Percentiles rank a stretch among this genome's conserved stretches.
Evolutionary conservation across 2,113 vertebrate species (phyloP).

Genomic region (Rhagologus leucostigma): DNA sequence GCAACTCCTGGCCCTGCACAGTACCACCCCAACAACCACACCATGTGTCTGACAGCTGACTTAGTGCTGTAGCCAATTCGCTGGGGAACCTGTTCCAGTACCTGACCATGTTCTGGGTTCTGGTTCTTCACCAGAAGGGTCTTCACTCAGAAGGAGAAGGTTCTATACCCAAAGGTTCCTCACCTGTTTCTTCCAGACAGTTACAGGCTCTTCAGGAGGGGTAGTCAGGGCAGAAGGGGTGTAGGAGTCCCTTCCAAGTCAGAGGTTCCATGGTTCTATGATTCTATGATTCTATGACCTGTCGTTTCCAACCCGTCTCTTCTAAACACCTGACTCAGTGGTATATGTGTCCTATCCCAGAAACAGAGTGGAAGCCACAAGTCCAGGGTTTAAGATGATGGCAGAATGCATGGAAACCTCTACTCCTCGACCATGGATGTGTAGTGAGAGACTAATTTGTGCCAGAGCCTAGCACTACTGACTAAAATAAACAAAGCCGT

Average conservation of each 20-base stretch:
- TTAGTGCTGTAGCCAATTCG: fast-evolving
- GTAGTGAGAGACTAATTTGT: background rate
- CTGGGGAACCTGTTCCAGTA: background rate
- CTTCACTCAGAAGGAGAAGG: background rate
- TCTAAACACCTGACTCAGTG: background rate
- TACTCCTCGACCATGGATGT: background rate
- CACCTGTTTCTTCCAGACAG: background rate
- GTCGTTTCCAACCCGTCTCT: background rate
- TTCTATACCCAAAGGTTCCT: background rate
- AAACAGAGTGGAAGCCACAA: background rate
- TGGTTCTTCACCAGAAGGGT: background rate
- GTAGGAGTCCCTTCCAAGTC: background rate
- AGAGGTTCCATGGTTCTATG: background rate
- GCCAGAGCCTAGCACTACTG: background rate
- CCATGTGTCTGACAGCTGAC: background rate
- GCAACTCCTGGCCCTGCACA: background rate
- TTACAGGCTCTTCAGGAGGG: background rate
- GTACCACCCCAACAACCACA: background rate
- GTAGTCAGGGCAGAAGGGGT: background rate
- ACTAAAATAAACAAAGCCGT: background rate
- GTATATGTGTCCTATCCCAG: background rate
- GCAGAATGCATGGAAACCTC: background rate
- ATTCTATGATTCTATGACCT: background rate
- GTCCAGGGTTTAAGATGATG: background rate
- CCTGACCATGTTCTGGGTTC: background rate